Base-by-base conservation (phyloP, 2,888 invertebrate genomes). In the Cephus nigrinus region DNA sequence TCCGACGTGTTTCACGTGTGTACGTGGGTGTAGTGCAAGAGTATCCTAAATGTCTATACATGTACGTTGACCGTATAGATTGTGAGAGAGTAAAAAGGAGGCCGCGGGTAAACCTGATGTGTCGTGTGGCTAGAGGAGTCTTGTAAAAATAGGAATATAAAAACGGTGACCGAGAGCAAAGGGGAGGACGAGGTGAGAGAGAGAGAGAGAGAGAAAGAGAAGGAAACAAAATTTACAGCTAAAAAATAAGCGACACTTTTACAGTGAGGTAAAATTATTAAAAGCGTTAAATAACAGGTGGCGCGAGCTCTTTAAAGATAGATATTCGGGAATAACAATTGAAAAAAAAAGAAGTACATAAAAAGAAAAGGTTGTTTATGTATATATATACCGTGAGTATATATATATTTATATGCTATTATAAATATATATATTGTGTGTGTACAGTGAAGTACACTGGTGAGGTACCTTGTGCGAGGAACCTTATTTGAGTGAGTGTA, bases 361-460 rank as follows among this genome's bases (percentile, higher is more conserved):
- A 55, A 55, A 40, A 15, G 12, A 40, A 40, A 55, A 55, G 23
- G 23, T 55, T 55, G 9, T 55, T 55, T 23, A 55, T 40, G 40
- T 40, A 40, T 40, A 9, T 55, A 55, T 55, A 23, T 55, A 23
- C 55, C 9, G 23, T 55, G 55, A 55, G 9, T 55, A 55, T 55
- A 55, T 40, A 40, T 55, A 55, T 55, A 55, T 55, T 55, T 55
- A 23, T 55, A 55, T 15, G 55, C 55, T 55, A 23, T 23, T 55
- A 55, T 55, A 55, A 55, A 55, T 82, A 82, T 83, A 82, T 83
- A 82, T 81, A 74, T 76, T 68, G 32, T 36, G 30, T 75, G 74
- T 79, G 83, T 84, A 81, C 84, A 82, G 87, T 87, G 82, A 85
- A 86, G 87, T 83, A 82, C 82, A 84, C 80, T 82, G 82, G 83